Evolutionary conservation across 2,888 invertebrate genomes (phyloP).

Genomic region (Shargacucullia verbasci): DNA sequence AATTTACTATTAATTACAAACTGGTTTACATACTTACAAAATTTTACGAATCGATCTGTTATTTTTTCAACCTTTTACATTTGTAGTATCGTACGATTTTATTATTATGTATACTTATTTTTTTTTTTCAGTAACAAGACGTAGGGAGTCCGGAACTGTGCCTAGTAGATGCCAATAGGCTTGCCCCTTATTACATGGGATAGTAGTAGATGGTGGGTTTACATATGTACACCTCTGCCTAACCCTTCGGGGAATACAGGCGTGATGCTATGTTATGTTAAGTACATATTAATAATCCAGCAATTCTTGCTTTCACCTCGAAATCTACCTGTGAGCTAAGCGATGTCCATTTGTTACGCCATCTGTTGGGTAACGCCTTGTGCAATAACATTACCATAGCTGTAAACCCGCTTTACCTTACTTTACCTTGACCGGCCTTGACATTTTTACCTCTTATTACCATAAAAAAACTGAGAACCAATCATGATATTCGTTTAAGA

Average conservation of each 20-base stretch:
- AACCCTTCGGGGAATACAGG: too few species aligned
- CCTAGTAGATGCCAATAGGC: too few species aligned
- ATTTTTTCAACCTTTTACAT: conserved; percentile 17
- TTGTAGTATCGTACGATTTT: conserved; percentile 3
- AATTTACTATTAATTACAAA: conserved; percentile 7
- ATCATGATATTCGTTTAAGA: background rate
- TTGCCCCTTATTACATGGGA: too few species aligned
- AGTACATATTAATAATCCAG: too few species aligned
- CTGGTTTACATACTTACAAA: conserved; percentile 7
- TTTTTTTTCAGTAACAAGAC: too few species aligned
- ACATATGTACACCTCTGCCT: too few species aligned
- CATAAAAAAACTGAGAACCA: too few species aligned
- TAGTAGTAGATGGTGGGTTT: too few species aligned
- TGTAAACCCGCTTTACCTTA: conserved; percentile 17
- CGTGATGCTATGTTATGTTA: too few species aligned
- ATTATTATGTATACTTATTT: too few species aligned
- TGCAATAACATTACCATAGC: conserved; percentile 22
- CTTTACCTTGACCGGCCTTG: conserved; percentile 45
- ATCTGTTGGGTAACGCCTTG: conserved; percentile 12
- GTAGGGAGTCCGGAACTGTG: too few species aligned
- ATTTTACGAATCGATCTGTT: background rate
- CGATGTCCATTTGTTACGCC: background rate
- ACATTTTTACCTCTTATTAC: conserved; percentile 28
- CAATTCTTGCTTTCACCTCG: background rate
- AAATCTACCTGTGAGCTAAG: conserved; percentile 13